Evolutionary conservation across 2,113 vertebrate genomes (phyloP), one percentile per base, ranked within the genome.

Genomic region (Phyllostomus hastatus): DNA sequence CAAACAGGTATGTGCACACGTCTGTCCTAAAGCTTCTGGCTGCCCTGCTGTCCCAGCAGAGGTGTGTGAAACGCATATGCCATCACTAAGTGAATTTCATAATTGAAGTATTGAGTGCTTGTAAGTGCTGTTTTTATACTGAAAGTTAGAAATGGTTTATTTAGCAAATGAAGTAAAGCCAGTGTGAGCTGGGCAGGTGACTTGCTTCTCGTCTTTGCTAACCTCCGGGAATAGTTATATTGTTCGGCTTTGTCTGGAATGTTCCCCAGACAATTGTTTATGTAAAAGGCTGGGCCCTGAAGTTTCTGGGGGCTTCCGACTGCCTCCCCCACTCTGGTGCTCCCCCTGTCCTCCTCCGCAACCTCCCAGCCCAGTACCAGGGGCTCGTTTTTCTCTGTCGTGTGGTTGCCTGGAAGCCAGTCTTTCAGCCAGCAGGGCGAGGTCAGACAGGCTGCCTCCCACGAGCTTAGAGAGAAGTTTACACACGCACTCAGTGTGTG

Each of bases 1-100:
- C 95, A 99, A 99, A 96, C 98, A 98, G 98, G 99, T 99, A 96
- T 97, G 99, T 98, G 86, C 64, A 1, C 35, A 0, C n/a, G 54
- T 94, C 38, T 41, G 38, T 41, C 43, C 73, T n/a, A 50, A 67
- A 69, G 7, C 31, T 5, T 24, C 87, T 10, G 16, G 14, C 89
- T 43, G 61, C 41, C 46, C 79, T 17, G 16, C 46, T 41, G 0
- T 1, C 0, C 0, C 33, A 15, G 4, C 7, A 1, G 11, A 41
- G 95, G 76, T 78, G 81, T 82, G 22, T 70, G 35, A 66, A 69
- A 69, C 4, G 33, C 43, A 48, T 2, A 57, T n/a, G 66, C 81
- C 52, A 0, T 82, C 35, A 1, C 38, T 57, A 24, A 85, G 70
- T 61, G n/a, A 24, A 41, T 75, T 93, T 86, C 46, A 12, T 78